Conservation (phyloP, 2,797 vertebrate species). For the Peromyscus eremicus region DNA sequence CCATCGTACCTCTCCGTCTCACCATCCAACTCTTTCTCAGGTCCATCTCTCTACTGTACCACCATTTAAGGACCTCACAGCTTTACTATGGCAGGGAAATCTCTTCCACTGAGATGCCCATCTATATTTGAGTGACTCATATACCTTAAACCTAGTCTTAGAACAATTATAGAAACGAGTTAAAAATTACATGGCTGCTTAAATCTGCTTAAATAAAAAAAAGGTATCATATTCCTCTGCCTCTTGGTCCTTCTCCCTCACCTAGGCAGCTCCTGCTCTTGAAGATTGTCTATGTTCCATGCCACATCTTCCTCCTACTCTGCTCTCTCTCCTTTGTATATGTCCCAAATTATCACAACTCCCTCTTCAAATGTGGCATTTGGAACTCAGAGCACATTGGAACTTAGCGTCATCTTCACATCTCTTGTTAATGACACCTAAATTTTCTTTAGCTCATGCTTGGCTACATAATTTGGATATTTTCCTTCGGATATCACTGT, state of each 20-base stretch:
- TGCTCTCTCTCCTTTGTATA: not conserved
- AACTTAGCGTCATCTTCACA: not conserved
- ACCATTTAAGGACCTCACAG: no score
- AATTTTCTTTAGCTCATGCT: constrained; percentile 4
- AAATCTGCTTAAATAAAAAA: not conserved
- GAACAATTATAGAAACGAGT: not conserved
- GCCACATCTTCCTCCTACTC: not conserved
- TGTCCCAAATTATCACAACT: not conserved
- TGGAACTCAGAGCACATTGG: not conserved
- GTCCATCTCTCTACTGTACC: not conserved
- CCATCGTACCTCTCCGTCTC: not conserved
- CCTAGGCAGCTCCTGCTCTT: not conserved
- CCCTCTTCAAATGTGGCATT: not conserved
- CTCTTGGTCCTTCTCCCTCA: accelerated
- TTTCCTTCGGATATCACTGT: constrained; percentile 35
- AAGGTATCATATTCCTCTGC: not conserved
- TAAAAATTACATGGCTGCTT: constrained; percentile 4
- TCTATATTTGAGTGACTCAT: not conserved
- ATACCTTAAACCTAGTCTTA: not conserved
- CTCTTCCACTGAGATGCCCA: not conserved
- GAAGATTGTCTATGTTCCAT: not conserved
- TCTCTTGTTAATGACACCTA: constrained; percentile 19
- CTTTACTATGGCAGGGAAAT: not conserved
- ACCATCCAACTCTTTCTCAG: not conserved
- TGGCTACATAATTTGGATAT: constrained; percentile 1